A percentile compares a stretch with the other conserved stretches of the same genome.
Conservation (phyloP, 2,888 invertebrate genomes). For the Tetragonisca angustula region DNA sequence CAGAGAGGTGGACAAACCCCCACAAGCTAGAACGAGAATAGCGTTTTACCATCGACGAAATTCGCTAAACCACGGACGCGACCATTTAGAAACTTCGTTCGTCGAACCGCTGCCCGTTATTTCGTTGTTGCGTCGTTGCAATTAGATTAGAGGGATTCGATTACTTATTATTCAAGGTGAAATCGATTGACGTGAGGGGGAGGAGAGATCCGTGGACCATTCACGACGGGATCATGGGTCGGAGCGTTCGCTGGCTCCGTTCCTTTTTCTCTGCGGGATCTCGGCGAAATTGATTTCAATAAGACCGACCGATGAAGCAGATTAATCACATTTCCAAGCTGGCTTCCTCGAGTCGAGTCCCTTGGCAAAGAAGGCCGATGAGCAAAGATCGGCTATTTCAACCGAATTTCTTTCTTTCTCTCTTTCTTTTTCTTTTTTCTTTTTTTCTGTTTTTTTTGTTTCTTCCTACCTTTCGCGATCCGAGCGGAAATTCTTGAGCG, state of each 20-base stretch:
- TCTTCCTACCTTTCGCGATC: not conserved
- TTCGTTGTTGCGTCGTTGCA: constrained; percentile 35
- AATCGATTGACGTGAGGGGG: constrained; percentile 6
- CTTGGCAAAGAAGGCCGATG: not conserved
- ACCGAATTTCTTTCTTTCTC: not conserved
- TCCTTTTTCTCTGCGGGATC: constrained; percentile 24
- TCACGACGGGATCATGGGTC: not conserved
- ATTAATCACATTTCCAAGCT: constrained; percentile 50
- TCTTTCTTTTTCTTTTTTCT: too few relatives aligned
- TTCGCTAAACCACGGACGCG: constrained; percentile 1
- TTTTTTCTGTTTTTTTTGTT: too few relatives aligned
- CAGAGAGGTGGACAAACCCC: too few relatives aligned
- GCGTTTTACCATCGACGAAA: constrained; percentile 23
- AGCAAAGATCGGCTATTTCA: not conserved
- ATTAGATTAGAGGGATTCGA: constrained; percentile 54
- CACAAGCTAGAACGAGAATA: not conserved
- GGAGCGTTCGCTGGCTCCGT: not conserved
- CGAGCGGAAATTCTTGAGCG: not conserved
- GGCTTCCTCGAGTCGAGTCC: constrained; percentile 19
- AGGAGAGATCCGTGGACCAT: not conserved
- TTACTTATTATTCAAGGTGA: constrained; percentile 53
- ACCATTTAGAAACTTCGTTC: constrained; percentile 12
- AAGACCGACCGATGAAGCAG: constrained; percentile 46
- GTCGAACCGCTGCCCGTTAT: constrained; percentile 29
- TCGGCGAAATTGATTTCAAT: constrained; percentile 53